A percentile compares a stretch with the other conserved stretches of the same genome.
phyloP scores from a whole-genome alignment of 2,888 invertebrate genomes.

The Gortyna flavago region DNA sequence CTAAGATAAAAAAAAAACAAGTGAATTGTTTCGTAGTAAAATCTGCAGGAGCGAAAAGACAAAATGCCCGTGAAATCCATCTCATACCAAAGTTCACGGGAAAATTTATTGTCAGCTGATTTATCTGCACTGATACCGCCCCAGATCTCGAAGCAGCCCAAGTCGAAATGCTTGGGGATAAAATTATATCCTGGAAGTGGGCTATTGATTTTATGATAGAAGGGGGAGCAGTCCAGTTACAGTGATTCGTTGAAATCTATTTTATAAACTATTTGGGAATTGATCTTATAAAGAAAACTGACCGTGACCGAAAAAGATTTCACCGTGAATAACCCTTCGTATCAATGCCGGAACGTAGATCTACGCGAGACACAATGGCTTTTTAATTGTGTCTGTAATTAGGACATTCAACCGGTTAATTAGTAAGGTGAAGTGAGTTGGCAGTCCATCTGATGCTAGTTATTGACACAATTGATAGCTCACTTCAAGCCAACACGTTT shows the following conservation, averaged over 20 bases:
- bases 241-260: neutral
- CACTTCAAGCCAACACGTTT: too few relatives aligned
- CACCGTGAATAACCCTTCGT: too few relatives aligned
- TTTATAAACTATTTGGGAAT: neutral
- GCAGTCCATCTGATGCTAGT: too few relatives aligned
- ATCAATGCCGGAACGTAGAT: too few relatives aligned
- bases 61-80: conserved; percentile 55
- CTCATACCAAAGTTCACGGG: conserved; percentile 50
- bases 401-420: too few relatives aligned
- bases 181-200: conserved; percentile 23
- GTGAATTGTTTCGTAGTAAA: conserved; percentile 7
- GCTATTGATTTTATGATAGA: conserved; percentile 1
- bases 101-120: conserved; percentile 61
- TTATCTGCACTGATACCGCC: conserved; percentile 53
- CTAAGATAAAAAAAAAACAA: conserved; percentile 7
- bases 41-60: conserved; percentile 41
- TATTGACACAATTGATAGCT: too few relatives aligned
- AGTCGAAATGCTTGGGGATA: conserved; percentile 21
- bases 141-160: conserved; percentile 19
- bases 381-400: too few relatives aligned
- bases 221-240: neutral
- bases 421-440: too few relatives aligned
- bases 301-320: too few relatives aligned
- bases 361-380: too few relatives aligned
- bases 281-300: neutral